Evolutionary conservation across 2,888 invertebrate genomes (phyloP).

Genomic region (Dicycla oo): DNA sequence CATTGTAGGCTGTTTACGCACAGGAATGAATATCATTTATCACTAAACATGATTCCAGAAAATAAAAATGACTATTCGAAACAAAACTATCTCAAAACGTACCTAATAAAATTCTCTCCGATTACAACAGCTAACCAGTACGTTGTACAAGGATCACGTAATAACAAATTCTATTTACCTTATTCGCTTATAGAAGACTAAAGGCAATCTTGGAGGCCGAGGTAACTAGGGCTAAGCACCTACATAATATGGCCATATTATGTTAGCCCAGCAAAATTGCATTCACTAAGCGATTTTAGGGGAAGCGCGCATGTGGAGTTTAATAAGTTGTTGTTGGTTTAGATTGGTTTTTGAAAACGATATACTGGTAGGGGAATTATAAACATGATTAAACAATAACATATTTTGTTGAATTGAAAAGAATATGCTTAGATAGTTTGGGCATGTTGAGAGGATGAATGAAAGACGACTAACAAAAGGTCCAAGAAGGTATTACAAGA

Average conservation of each 20-base stretch:
- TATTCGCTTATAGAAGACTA: slow-evolving; percentile 50
- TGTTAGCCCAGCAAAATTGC: slow-evolving; percentile 66
- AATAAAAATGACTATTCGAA: not conserved
- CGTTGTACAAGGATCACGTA: slow-evolving; percentile 41
- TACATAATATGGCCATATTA: slow-evolving; percentile 65
- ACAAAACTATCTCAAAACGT: not conserved
- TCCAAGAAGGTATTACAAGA: too few relatives aligned
- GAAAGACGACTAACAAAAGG: too few relatives aligned
- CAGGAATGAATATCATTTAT: too few relatives aligned
- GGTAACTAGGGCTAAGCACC: slow-evolving; percentile 62
- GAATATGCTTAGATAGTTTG: too few relatives aligned
- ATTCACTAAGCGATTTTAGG: slow-evolving; percentile 69
- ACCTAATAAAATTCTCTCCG: not conserved
- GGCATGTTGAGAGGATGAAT: too few relatives aligned
- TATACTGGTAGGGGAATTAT: not conserved
- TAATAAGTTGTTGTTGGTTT: not conserved
- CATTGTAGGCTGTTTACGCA: too few relatives aligned
- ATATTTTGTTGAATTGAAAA: too few relatives aligned
- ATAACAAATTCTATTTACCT: slow-evolving; percentile 63
- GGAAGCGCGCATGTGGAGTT: slow-evolving; percentile 34
- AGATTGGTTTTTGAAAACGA: not conserved
- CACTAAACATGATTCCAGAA: too few relatives aligned
- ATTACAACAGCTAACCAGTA: slow-evolving; percentile 1
- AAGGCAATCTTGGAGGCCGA: slow-evolving; percentile 56
- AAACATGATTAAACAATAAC: too few relatives aligned